These are phyloP conservation scores for Biston betularia DNA, from an alignment of 2,888 invertebrate genomes.

Conservation along the genomic window DNA sequence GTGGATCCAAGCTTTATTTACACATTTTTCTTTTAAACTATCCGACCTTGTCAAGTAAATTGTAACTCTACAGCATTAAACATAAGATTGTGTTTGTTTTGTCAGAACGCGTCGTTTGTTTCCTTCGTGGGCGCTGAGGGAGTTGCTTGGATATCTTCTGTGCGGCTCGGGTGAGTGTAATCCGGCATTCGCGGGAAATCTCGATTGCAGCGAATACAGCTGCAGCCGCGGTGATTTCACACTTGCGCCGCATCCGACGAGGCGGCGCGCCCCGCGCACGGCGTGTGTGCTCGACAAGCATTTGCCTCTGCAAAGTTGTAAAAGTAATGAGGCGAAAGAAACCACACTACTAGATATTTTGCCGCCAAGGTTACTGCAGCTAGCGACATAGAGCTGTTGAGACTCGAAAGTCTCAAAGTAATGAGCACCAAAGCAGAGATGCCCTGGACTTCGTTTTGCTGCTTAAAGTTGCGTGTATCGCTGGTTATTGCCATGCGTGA, in stretches of 20 bases:
- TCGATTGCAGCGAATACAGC: constrained; percentile 54
- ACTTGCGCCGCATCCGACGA: constrained; percentile 33
- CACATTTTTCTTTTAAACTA: constrained; percentile 45
- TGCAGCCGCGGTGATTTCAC: constrained; percentile 58
- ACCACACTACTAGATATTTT: too few relatives aligned
- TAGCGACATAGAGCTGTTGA: too few relatives aligned
- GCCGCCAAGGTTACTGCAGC: too few relatives aligned
- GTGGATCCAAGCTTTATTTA: constrained; percentile 51
- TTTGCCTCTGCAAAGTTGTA: not conserved
- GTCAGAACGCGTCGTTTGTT: constrained; percentile 34
- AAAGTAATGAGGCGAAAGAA: too few relatives aligned
- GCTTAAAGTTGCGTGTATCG: too few relatives aligned
- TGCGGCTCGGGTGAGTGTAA: constrained; percentile 50
- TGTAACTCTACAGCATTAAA: not conserved
- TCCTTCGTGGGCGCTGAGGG: constrained; percentile 34
- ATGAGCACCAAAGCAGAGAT: too few relatives aligned
- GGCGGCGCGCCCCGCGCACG: not conserved
- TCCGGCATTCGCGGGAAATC: constrained; percentile 53
- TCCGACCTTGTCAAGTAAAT: constrained; percentile 6
- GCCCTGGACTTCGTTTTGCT: too few relatives aligned
- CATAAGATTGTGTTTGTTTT: constrained; percentile 32
- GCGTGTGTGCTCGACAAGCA: not conserved
- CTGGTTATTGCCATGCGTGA: too few relatives aligned
- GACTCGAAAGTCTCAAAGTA: too few relatives aligned
- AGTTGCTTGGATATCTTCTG: constrained; percentile 51